Percentiles rank a stretch among this genome's conserved stretches.
Evolutionary conservation across 2,113 vertebrate genomes (phyloP).

Genomic region (Nematolebias whitei): DNA sequence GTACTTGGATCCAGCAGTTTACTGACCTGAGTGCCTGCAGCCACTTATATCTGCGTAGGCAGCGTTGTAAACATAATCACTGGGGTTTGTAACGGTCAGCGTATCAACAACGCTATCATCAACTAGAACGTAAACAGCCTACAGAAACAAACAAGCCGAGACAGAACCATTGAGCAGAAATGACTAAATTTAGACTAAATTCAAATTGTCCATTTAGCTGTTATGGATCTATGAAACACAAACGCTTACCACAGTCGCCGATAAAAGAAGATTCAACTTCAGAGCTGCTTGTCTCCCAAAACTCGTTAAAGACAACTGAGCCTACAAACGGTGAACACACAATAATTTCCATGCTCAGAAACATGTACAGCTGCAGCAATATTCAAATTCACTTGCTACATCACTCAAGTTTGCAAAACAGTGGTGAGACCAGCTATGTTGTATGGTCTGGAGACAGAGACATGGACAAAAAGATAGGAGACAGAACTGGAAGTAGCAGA

Average conservation of each 20-base stretch:
- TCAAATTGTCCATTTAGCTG: not conserved
- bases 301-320: not conserved
- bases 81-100: not conserved
- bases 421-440: no score
- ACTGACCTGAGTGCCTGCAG: conserved; percentile 13
- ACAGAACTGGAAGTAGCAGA: no score
- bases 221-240: no score
- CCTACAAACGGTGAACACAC: not conserved
- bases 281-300: not conserved
- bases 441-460: no score
- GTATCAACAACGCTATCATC: not conserved
- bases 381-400: not conserved
- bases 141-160: not conserved
- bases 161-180: not conserved
- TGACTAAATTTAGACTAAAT: not conserved
- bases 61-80: not conserved
- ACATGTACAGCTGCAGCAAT: not conserved
- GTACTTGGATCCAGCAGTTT: not conserved
- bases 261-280: not conserved
- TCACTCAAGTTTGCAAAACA: no score
- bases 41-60: conserved; percentile 11
- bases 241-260: conserved; percentile 6
- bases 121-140: conserved; percentile 3
- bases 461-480: no score
- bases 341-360: not conserved